phyloP scores from a whole-genome alignment of 2,113 vertebrate species.

The Empidonax traillii region DNA sequence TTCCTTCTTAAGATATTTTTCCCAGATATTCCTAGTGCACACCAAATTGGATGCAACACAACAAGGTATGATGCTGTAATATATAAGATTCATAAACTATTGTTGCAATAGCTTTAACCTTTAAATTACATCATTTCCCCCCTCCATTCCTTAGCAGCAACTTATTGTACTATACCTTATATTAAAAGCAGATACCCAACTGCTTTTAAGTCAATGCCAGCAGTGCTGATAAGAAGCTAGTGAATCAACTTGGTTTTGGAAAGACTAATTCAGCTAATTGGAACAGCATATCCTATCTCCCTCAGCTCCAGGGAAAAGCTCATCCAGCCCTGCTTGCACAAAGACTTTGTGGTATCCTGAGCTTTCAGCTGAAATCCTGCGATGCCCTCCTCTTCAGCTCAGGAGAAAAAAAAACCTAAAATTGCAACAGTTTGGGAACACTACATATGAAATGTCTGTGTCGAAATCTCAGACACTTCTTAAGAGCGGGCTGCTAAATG shows the following conservation, averaged over 20 bases:
- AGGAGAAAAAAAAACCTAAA: background rate
- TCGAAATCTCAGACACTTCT: background rate
- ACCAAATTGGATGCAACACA: background rate
- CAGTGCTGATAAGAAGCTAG: background rate
- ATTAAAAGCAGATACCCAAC: slow-evolving; percentile 4
- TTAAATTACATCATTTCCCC: slow-evolving; percentile 16
- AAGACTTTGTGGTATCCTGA: background rate
- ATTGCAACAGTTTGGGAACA: background rate
- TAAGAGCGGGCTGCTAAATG: slow-evolving; percentile 6
- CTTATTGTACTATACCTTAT: background rate
- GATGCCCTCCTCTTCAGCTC: background rate
- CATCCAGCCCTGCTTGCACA: slow-evolving; percentile 20
- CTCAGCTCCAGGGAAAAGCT: slow-evolving; percentile 1
- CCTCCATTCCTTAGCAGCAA: slow-evolving; percentile 48
- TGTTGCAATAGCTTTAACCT: slow-evolving; percentile 24
- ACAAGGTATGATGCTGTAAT: background rate
- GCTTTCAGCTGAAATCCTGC: slow-evolving; percentile 23
- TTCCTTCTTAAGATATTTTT: background rate
- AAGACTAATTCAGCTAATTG: background rate
- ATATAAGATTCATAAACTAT: background rate
- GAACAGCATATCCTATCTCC: background rate
- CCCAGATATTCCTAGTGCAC: slow-evolving; percentile 9
- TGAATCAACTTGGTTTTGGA: slow-evolving; percentile 11
- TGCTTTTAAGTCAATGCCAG: slow-evolving; percentile 20
- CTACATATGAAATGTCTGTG: background rate